Percentiles rank a stretch among this genome's conserved stretches.
Conservation (phyloP, 2,797 vertebrate genomes). For the Phoxinus dragarum region DNA sequence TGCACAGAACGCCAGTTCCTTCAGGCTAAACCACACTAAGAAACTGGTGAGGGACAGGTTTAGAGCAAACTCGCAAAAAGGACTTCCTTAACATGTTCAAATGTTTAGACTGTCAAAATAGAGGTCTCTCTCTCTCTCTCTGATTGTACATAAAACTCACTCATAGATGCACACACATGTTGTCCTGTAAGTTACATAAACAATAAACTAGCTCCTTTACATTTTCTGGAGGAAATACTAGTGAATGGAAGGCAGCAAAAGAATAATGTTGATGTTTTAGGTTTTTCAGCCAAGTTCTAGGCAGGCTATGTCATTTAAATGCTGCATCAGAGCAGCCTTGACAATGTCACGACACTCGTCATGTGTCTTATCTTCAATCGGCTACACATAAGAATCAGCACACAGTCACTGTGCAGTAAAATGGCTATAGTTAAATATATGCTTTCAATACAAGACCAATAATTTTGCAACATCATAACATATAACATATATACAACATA, state of each 20-base stretch:
- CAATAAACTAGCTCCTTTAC: neutral
- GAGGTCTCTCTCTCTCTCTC: slow-evolving; percentile 6
- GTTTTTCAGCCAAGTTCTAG: neutral
- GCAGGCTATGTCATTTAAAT: neutral
- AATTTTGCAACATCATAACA: too few relatives aligned
- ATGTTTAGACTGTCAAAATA: neutral
- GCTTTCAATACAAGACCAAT: neutral
- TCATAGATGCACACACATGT: neutral
- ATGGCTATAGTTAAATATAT: neutral
- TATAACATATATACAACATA: too few relatives aligned
- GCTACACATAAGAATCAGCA: too few relatives aligned
- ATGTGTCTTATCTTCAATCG: too few relatives aligned
- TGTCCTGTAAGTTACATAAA: neutral
- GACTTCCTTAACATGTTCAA: slow-evolving; percentile 17
- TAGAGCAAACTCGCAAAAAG: slow-evolving; percentile 20
- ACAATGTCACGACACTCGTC: too few relatives aligned
- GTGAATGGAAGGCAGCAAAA: neutral
- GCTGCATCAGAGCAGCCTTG: neutral
- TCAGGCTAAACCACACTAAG: slow-evolving; percentile 34
- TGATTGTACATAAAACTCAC: neutral
- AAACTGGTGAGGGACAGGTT: slow-evolving; percentile 45
- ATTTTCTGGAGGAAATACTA: neutral
- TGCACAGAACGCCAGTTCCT: slow-evolving; percentile 34
- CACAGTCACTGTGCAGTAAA: too few relatives aligned
- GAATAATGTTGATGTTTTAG: neutral